Base-by-base conservation (phyloP, 2,888 invertebrate genomes). In the Halictus ligatus region DNA sequence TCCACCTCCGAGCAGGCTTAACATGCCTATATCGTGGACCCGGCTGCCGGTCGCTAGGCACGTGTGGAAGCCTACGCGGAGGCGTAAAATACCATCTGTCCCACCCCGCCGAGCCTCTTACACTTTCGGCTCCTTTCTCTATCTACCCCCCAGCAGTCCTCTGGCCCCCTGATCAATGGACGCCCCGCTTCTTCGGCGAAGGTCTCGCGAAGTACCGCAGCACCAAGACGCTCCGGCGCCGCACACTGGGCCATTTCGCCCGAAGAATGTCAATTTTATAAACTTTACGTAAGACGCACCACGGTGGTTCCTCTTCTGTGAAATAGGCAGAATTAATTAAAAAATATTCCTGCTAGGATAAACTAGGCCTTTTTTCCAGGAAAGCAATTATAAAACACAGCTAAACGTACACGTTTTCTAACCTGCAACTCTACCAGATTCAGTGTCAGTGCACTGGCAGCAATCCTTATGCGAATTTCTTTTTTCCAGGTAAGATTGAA, bases 41-140 rank as follows among this genome's bases (percentile, higher is more conserved):
- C 84, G 83, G 84, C 84, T 82, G 80, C 85, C 87, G 87, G 87
- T 88, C 87, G 87, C 88, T 89, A 89, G 86, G 88, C 91, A 92
- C 89, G 91, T 91, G 90, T 91, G 80, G 79, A 82, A 83, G 72
- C 84, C 81, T 89, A 86, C 82, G 83, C 43, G 81, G 73, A 88
- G 72, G 82, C 89, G 84, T 86, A 90, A 88, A 90, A 88, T 86
- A 85, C 86, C 88, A 90, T 89, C 89, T 90, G 88, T 89, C 89
- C 86, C 79, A 83, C 86, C 72, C 25, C 25, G 15, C 64, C 67
- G 75, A 50, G 48, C 60, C 81, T 81, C 79, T 60, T 71, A 77
- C 64, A 46, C 29, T 48, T 75, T 74, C 29, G 54, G 13, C 77
- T 43, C 21, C 67, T 67, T 60, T 64, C 64, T 64, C 67, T 50